Evolutionary conservation across 2,113 vertebrate species (phyloP), one percentile per base, ranked within the genome.

Genomic region (Lagenorhynchus albirostris): DNA sequence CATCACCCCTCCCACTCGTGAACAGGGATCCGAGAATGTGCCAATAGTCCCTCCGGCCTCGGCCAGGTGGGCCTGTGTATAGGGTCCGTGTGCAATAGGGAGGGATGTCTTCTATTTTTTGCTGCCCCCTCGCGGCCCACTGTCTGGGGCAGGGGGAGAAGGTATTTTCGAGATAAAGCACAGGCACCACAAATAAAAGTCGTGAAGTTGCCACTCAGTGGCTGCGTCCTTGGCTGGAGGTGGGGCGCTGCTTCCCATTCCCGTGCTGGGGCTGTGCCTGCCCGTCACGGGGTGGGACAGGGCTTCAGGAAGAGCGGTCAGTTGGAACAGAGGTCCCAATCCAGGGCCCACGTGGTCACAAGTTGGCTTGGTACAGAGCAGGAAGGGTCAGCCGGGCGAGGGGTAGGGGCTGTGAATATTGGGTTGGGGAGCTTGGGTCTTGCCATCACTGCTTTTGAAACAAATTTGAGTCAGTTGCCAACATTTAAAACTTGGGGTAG

Each of bases 111-210:
- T 98, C 80, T 98, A 96, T 97, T 98, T 98, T 97, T 97, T 98
- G 97, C 96, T 95, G 97, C 97, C 96, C 96, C 96, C 86, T 90
- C 23, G 77, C 74, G 26, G 2, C 73, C 94, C 38, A 10, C 70
- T 50, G 87, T 73, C 50, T 0, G 87, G 96, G 97, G 87, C 67
- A 90, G 90, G 96, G 96, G 97, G 98, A 96, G 96, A 94, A 98
- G 96, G 96, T 97, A 97, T 98, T 98, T 98, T 98, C 71, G 15
- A 96, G 98, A 98, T 83, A 97, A 96, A 98, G 96, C 96, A 96
- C 95, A 97, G 98, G 97, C 97, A 97, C 94, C 97, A 94, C 97
- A 87, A 98, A 97, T 98, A 98, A 98, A 98, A 96, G 95, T 87
- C 70, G 70, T 96, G 96, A 98, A 44, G 95, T 97, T 96, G 98